Conservation (phyloP, 2,888 invertebrate species). For the Scotopteryx bipunctaria region DNA sequence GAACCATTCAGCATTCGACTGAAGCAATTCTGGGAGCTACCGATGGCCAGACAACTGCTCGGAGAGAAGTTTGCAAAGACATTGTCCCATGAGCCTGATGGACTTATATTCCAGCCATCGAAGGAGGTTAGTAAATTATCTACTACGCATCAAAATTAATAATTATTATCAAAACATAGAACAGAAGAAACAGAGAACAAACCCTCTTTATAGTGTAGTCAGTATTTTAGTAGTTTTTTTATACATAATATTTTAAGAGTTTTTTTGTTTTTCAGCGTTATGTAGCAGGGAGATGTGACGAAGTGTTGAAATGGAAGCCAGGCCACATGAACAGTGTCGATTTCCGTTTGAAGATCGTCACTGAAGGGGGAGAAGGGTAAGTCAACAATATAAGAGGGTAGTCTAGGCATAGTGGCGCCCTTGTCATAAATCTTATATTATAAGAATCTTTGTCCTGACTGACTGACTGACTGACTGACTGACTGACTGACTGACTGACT, state of each 20-base stretch:
- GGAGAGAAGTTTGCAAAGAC: slow-evolving; percentile 93
- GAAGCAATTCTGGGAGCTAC: slow-evolving; percentile 96
- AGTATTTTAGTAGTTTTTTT: no score
- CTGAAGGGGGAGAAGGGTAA: slow-evolving; percentile 88
- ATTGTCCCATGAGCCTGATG: slow-evolving; percentile 97
- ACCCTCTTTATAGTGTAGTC: no score
- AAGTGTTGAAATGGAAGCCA: slow-evolving; percentile 99
- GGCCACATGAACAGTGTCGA: slow-evolving; percentile 97
- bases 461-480: no score
- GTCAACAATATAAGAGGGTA: slow-evolving; percentile 43
- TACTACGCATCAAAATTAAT: no score
- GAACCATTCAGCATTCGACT: slow-evolving; percentile 96
- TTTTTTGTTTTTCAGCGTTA: slow-evolving; percentile 86
- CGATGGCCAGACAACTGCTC: slow-evolving; percentile 86
- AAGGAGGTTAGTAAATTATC: slow-evolving; percentile 88
- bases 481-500: no score
- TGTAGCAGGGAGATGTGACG: slow-evolving; percentile 89
- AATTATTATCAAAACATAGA: no score
- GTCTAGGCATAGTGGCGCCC: no score
- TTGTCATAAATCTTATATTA: no score
- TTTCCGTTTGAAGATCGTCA: slow-evolving; percentile 93
- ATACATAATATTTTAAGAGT: no score
- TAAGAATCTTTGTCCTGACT: no score
- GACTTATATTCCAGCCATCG: slow-evolving; percentile 98
- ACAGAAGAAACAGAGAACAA: no score